A percentile compares a stretch with the other conserved stretches of the same genome.
Conservation (phyloP, 2,888 invertebrate species). For the Fissipunctia ypsillon region DNA sequence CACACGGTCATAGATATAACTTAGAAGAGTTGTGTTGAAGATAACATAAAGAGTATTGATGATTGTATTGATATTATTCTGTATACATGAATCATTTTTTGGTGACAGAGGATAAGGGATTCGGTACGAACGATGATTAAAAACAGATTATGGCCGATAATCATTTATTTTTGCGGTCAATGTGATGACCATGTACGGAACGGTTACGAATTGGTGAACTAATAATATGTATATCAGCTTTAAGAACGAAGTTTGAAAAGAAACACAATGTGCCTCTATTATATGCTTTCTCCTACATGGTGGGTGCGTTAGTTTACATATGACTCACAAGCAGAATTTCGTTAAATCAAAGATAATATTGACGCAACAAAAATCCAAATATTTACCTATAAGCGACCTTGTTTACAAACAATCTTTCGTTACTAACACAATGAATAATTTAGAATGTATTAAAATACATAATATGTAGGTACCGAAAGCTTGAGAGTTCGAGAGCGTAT, state of each 20-base stretch:
- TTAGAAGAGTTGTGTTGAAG: not conserved
- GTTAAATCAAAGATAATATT: constrained; percentile 21
- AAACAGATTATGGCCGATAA: not conserved
- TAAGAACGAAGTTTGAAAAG: too few species aligned
- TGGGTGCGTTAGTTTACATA: not conserved
- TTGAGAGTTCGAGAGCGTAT: constrained; percentile 26
- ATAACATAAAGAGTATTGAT: not conserved
- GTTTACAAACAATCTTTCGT: constrained; percentile 33
- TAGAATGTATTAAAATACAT: constrained; percentile 47
- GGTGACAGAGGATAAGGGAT: too few species aligned
- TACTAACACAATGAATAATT: constrained; percentile 51
- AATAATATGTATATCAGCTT: too few species aligned
- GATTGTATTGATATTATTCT: not conserved
- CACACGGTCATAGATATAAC: too few species aligned
- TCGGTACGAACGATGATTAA: not conserved
- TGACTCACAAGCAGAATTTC: not conserved
- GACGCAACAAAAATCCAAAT: constrained; percentile 8
- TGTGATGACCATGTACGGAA: not conserved
- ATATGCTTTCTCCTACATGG: not conserved
- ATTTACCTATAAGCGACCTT: constrained; percentile 22
- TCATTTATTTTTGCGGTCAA: not conserved
- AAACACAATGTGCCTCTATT: not conserved
- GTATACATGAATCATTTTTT: too few species aligned
- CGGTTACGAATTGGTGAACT: not conserved
- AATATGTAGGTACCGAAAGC: constrained; percentile 36